Percentiles rank a stretch among this genome's conserved stretches.
Conservation (phyloP, 2,888 invertebrate genomes). For the Apodemia mormo region DNA sequence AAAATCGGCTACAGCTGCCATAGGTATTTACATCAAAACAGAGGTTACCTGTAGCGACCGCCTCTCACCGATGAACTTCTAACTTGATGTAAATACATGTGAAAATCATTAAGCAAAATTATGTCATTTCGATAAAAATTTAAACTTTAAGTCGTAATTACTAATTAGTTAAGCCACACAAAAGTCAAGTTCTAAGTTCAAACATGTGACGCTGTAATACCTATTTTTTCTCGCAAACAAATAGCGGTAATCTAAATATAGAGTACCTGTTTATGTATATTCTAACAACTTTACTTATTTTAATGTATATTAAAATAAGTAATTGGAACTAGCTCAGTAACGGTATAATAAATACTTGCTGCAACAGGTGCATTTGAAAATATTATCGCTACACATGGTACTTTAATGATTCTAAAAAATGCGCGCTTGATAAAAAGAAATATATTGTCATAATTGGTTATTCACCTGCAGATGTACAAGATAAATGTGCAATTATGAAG, state of each 20-base stretch:
- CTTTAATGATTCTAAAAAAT: conserved; percentile 12
- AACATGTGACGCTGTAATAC: background rate
- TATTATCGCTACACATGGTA: background rate
- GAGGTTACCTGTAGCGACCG: no score
- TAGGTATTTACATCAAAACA: no score
- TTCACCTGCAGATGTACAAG: conserved; percentile 15
- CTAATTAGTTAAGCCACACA: background rate
- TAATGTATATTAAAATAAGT: background rate
- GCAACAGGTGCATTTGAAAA: conserved; percentile 4
- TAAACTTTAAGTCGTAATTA: no score
- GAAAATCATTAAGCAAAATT: no score
- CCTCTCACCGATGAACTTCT: no score
- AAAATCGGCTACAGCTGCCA: no score
- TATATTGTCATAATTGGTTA: conserved; percentile 11
- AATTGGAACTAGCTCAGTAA: background rate
- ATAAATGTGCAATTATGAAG: conserved; percentile 6
- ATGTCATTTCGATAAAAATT: no score
- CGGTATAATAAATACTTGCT: background rate
- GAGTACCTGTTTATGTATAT: background rate
- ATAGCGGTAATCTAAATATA: background rate
- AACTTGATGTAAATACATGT: no score
- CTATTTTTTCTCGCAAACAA: background rate
- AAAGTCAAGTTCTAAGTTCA: background rate
- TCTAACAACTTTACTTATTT: background rate
- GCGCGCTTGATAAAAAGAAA: background rate